These are phyloP conservation scores for Caenorhabditis virilis DNA, from an alignment of 2,888 invertebrate species.

Conservation along the genomic window DNA sequence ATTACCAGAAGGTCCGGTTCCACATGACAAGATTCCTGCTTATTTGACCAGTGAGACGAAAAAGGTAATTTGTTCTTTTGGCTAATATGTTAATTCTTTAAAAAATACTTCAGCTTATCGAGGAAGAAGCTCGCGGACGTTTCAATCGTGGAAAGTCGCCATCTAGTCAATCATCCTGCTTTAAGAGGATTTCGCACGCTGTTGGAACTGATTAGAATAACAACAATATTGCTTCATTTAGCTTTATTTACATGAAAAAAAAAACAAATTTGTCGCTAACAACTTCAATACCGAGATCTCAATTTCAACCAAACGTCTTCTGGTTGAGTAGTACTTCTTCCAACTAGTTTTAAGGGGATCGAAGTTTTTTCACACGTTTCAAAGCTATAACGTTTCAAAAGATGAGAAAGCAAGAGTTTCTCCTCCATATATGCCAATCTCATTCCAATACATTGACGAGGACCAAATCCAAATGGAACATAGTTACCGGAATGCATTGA, in stretches of 20 bases:
- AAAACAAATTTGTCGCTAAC: background rate
- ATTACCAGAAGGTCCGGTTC: conserved; percentile 17
- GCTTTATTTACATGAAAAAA: background rate
- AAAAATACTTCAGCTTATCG: conserved; percentile 41
- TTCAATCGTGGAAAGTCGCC: conserved; percentile 47
- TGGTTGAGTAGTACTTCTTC: conserved; percentile 22
- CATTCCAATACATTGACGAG: conserved; percentile 59
- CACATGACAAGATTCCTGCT: conserved; percentile 37
- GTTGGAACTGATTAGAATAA: conserved; percentile 39
- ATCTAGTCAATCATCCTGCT: conserved; percentile 55
- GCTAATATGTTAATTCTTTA: background rate
- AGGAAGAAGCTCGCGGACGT: conserved; percentile 50
- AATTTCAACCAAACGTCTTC: conserved; percentile 11
- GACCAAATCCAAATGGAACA: conserved; percentile 51
- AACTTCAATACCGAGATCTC: conserved; percentile 8
- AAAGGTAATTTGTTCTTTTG: conserved; percentile 22
- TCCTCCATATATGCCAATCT: conserved; percentile 60
- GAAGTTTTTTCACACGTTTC: conserved; percentile 31
- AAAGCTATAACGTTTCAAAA: conserved; percentile 50
- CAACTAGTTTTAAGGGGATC: conserved; percentile 24
- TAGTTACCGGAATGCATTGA: conserved; percentile 7
- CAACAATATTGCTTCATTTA: conserved; percentile 1
- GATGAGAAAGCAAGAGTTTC: conserved; percentile 53
- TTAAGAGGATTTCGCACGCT: conserved; percentile 58
- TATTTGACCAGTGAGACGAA: conserved; percentile 46